phyloP scores from a whole-genome alignment of 2,113 vertebrate genomes.

The Protobothrops flavoviridis region DNA sequence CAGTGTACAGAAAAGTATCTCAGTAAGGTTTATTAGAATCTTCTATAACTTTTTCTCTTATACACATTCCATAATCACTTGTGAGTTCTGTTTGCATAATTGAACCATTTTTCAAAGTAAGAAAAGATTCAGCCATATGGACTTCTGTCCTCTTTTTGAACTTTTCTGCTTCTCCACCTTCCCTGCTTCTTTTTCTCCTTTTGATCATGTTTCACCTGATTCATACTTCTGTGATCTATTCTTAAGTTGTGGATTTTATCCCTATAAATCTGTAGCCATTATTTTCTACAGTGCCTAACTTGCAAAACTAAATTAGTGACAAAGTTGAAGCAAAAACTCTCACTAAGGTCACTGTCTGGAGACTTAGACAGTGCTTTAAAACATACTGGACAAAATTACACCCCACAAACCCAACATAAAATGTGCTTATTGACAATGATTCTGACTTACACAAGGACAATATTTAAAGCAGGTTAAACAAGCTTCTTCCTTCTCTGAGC shows the following conservation, averaged over 20 bases:
- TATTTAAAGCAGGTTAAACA: constrained; percentile 44
- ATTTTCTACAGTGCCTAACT: neutral
- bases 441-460: constrained; percentile 8
- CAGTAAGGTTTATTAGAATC: neutral
- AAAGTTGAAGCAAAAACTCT: neutral
- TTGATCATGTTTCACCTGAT: neutral
- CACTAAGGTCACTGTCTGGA: neutral
- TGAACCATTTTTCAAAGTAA: neutral
- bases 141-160: neutral
- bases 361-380: neutral
- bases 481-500: constrained; percentile 43
- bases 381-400: neutral
- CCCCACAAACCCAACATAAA: neutral
- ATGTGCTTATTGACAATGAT: neutral
- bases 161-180: neutral
- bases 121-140: neutral
- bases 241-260: neutral
- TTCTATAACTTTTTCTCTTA: neutral
- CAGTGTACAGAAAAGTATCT: neutral
- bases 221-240: neutral
- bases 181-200: neutral
- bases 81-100: neutral
- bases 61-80: neutral
- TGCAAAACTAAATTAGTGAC: neutral
- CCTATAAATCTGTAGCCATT: neutral